Conservation (phyloP, 1,140 invertebrate species). For the Papilio polytes region DNA sequence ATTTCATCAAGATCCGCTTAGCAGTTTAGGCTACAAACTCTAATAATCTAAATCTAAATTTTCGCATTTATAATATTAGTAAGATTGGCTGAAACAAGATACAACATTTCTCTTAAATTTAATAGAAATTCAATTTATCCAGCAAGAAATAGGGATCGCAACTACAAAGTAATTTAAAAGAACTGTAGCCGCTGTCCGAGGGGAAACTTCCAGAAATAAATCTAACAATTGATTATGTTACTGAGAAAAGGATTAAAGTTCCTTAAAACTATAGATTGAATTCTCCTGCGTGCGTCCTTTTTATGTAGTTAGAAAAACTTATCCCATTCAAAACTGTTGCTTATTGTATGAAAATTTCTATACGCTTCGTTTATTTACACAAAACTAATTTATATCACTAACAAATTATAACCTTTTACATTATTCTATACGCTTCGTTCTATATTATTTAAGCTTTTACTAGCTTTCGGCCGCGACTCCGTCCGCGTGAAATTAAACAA, state of each 20-base stretch:
- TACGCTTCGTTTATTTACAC: background rate
- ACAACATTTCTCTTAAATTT: background rate
- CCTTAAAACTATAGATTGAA: slow-evolving; percentile 25
- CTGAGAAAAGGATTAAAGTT: slow-evolving; percentile 28
- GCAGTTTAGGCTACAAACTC: too few relatives aligned
- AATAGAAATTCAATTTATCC: slow-evolving; percentile 10
- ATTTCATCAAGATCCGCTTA: too few relatives aligned
- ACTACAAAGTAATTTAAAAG: slow-evolving; percentile 27
- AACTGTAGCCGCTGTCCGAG: slow-evolving; percentile 17
- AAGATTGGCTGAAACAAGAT: background rate
- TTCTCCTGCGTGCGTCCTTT: background rate
- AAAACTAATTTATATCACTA: too few relatives aligned
- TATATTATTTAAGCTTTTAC: too few relatives aligned
- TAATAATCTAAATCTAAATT: too few relatives aligned
- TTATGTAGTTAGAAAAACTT: slow-evolving; percentile 20
- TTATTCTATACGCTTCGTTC: too few relatives aligned
- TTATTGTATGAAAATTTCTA: background rate
- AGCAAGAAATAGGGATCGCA: background rate
- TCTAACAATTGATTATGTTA: slow-evolving; percentile 30
- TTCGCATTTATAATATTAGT: too few relatives aligned
- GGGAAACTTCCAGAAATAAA: slow-evolving; percentile 14
- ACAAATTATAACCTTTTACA: too few relatives aligned
- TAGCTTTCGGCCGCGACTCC: too few relatives aligned
- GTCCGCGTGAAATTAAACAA: too few relatives aligned
- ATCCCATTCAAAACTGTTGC: background rate